Base-by-base conservation (phyloP, 2,888 invertebrate species). In the Aplocera efformata region DNA sequence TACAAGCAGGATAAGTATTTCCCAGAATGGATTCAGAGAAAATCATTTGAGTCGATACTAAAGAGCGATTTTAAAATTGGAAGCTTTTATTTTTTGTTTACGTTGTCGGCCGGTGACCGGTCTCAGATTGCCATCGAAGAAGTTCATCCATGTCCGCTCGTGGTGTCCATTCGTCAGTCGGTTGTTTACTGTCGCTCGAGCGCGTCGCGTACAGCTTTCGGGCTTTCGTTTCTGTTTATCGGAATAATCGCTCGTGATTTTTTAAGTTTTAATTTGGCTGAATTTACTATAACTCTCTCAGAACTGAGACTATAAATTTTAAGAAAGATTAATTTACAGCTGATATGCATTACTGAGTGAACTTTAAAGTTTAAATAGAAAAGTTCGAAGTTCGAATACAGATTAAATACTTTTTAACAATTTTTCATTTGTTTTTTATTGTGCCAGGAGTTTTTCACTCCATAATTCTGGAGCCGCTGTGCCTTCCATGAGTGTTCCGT, bases 81-180 rank as follows among this genome's bases (percentile, higher is more conserved):
- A 46, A 48, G 42, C 36, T 23, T 27, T 28, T 24, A 33, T 37
- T 39, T 51, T 56, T 52, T 42, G 42, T 42, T 42, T 46, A 42
- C 44, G 31, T 40, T 44, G 26, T 53, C 50, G 56, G 61, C 58
- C 52, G 56, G 53, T 56, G 62, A 63, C 67, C 67, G 67, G 56
- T 50, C 54, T 37, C 46, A 35, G 26, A 32, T 45, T 33, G 43
- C 22, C 25, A 17, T 40, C 45, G 32, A 48, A 38, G n/a, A 40
- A 40, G 43, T 28, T 27, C 32, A 40, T 32, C 22, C 40, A n/a
- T n/a, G 22, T 13, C 26, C 10, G 31, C 13, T 22, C 20, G 6
- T 22, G 25, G 22, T 5, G 32, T 32, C 21, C 10, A 33, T 29
- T 42, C 41, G 44, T 50, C 58, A 54, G 62, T 67, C 56, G 63